A percentile compares a stretch with the other conserved stretches of the same genome.
These are phyloP conservation scores for Heliconius eleuchia DNA, from an alignment of 1,140 invertebrate species.

Conservation along the genomic window DNA sequence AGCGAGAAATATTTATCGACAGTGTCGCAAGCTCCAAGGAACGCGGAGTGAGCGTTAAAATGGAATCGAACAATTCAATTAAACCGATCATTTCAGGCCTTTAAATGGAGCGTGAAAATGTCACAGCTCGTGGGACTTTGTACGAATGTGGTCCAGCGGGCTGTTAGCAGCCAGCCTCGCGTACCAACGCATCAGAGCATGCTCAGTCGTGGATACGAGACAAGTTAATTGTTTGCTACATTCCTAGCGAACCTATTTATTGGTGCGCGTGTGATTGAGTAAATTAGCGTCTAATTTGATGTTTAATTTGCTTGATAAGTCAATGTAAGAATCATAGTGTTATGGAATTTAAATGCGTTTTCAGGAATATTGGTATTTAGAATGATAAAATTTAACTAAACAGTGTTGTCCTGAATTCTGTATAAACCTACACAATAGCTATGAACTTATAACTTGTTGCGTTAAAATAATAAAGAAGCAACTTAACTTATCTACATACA, in stretches of 20 bases:
- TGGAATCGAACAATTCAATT: constrained; percentile 69
- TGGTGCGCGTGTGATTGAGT: constrained; percentile 41
- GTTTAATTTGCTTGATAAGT: not conserved
- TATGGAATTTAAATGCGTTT: not conserved
- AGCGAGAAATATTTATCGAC: constrained; percentile 47
- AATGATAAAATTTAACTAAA: not conserved
- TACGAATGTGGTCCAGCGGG: constrained; percentile 58
- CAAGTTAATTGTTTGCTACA: constrained; percentile 65
- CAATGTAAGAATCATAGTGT: not conserved
- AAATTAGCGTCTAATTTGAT: constrained; percentile 13
- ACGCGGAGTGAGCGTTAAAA: constrained; percentile 51
- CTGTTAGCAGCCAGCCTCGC: constrained; percentile 50
- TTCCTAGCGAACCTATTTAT: constrained; percentile 55
- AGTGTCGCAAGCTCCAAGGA: constrained; percentile 58
- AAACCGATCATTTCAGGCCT: constrained; percentile 66
- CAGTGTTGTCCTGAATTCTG: not conserved
- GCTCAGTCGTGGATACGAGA: constrained; percentile 55
- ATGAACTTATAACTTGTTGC: not conserved
- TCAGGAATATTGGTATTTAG: not conserved
- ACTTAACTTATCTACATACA: not conserved
- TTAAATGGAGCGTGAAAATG: constrained; percentile 73
- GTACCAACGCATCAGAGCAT: constrained; percentile 60
- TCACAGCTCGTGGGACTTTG: constrained; percentile 63
- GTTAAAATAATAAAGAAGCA: constrained; percentile 8
- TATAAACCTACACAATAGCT: not conserved